phyloP scores from a whole-genome alignment of 1,140 invertebrate species.

The Macrocentrus cingulum region DNA sequence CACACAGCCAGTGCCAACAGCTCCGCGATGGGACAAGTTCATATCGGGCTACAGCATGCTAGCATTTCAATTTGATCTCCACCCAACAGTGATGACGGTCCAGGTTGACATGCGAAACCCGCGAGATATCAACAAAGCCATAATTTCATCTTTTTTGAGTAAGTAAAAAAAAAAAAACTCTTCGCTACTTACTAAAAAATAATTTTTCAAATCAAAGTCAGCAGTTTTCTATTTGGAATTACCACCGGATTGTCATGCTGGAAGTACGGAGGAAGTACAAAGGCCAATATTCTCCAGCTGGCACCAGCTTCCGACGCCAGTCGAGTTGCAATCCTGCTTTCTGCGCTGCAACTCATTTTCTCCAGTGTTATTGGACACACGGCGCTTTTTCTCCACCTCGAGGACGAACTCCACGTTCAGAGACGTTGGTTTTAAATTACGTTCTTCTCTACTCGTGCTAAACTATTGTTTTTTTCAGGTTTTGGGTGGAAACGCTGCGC shows the following conservation, averaged over 20 bases:
- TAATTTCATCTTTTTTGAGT: conserved; percentile 68
- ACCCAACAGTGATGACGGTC: conserved; percentile 75
- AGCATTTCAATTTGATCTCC: conserved; percentile 72
- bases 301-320: conserved; percentile 66
- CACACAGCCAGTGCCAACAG: conserved; percentile 38
- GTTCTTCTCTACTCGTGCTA: not conserved
- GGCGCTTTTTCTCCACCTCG: conserved; percentile 74
- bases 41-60: conserved; percentile 55
- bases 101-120: conserved; percentile 78
- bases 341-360: conserved; percentile 74
- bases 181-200: too few species aligned
- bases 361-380: conserved; percentile 75
- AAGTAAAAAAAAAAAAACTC: not conserved
- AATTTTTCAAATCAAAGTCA: conserved; percentile 59
- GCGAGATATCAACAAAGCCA: conserved; percentile 64
- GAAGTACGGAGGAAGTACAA: conserved; percentile 62
- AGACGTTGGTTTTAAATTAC: conserved; percentile 54
- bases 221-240: conserved; percentile 65
- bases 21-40: conserved; percentile 52
- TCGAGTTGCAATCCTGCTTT: conserved; percentile 66
- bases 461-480: conserved; percentile 60
- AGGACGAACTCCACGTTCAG: conserved; percentile 64
- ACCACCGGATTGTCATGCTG: conserved; percentile 65
- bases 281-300: conserved; percentile 61
- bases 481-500: conserved; percentile 78